Evolutionary conservation across 2,797 vertebrate species (phyloP).

Genomic region (Microctenopoma lineatum): DNA sequence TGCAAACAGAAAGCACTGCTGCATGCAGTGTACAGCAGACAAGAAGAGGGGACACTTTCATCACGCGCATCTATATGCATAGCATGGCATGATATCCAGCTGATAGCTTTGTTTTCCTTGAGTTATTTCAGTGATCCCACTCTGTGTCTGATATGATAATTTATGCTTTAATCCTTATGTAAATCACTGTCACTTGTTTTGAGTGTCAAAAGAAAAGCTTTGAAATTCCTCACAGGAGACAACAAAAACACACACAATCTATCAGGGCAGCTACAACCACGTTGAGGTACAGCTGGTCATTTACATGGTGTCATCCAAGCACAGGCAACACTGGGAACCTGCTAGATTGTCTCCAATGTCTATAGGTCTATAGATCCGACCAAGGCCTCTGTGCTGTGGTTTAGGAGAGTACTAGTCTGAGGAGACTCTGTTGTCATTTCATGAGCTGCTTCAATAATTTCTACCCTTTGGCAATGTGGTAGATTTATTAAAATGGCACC

Average conservation of each 20-base stretch:
- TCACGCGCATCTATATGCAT: slow-evolving; percentile 55
- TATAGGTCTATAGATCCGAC: background rate
- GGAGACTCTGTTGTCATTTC: slow-evolving; percentile 44
- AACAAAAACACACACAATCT: slow-evolving; percentile 53
- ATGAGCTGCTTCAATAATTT: slow-evolving; percentile 60
- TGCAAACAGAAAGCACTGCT: slow-evolving; percentile 3
- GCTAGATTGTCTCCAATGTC: slow-evolving; percentile 40
- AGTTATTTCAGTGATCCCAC: slow-evolving; percentile 51
- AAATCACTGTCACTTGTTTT: slow-evolving; percentile 59
- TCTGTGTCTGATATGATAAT: slow-evolving; percentile 69
- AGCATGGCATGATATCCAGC: slow-evolving; percentile 34
- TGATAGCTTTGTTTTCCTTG: slow-evolving; percentile 55
- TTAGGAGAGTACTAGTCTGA: background rate
- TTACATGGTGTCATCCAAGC: slow-evolving; percentile 53
- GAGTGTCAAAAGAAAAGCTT: slow-evolving; percentile 53
- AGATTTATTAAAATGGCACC: slow-evolving; percentile 74
- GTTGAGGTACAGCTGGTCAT: slow-evolving; percentile 66
- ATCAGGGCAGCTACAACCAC: slow-evolving; percentile 56
- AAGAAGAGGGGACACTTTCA: slow-evolving; percentile 24
- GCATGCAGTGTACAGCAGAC: slow-evolving; percentile 11
- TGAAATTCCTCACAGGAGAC: slow-evolving; percentile 25
- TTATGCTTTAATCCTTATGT: slow-evolving; percentile 69
- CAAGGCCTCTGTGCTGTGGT: slow-evolving; percentile 7
- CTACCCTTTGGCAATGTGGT: slow-evolving; percentile 63
- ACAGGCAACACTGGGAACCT: slow-evolving; percentile 29